Evolutionary conservation across 2,797 vertebrate species (phyloP), one percentile per base, ranked within the genome.

Genomic region (Enteromius afrohamiltoni): DNA sequence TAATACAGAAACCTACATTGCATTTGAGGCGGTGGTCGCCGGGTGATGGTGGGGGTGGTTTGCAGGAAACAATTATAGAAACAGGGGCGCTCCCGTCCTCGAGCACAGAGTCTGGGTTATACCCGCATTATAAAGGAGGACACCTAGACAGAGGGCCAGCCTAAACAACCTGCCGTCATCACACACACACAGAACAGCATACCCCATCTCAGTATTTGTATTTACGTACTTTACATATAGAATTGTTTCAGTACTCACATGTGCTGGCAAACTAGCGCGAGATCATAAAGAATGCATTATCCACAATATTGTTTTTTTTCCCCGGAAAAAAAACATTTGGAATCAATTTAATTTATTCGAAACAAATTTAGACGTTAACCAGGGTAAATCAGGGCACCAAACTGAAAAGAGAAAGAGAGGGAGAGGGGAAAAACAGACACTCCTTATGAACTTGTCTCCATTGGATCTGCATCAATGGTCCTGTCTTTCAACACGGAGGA

Each of bases 31-130:
- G 88, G 87, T 75, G 91, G 88, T 90, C 93, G 91, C 91, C 91
- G 90, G 91, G 90, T 91, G 83, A 55, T 77, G 90, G 45, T 17
- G 60, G 64, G 60, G 78, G 4, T 40, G 62, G 26, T 70, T 69
- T 93, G 91, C 93, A 94, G 94, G 93, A 96, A 95, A 92, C 89
- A 94, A 95, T 95, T 95, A 94, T 93, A 92, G 86, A 91, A 93
- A 90, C 91, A 93, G 90, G 91, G 91, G 92, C 89, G 92, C 91
- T 93, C 92, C 89, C 89, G 91, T 92, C 93, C 93, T 80, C 29
- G 90, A 92, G 89, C 91, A 88, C 79, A 71, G 87, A 90, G 95
- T 93, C 94, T 96, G 93, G 92, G 91, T 93, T 94, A 85, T 92
- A 92, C 92, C 93, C 91, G 87, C 88, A 88, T 95, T 95, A 95